phyloP scores from a whole-genome alignment of 2,797 vertebrate genomes.

The Eupleurogrammus muticus region DNA sequence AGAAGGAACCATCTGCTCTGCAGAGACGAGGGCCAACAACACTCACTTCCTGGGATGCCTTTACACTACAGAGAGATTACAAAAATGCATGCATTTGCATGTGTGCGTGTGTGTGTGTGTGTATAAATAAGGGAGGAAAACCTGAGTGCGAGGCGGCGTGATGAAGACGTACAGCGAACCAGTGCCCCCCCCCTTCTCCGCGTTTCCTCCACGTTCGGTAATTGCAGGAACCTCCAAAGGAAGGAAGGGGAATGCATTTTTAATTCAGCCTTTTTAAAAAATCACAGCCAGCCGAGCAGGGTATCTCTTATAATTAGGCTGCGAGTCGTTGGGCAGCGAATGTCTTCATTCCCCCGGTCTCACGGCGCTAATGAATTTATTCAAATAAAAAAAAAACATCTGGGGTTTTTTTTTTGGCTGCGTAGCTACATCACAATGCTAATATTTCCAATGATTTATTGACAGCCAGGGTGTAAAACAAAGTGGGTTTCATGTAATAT shows the following conservation, averaged over 20 bases:
- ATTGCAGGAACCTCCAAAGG: constrained; percentile 64
- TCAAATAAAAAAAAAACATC: constrained; percentile 47
- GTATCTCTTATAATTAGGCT: constrained; percentile 64
- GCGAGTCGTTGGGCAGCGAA: constrained; percentile 43
- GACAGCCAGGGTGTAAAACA: constrained; percentile 49
- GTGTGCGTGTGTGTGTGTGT: neutral
- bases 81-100: neutral
- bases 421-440: neutral
- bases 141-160: constrained; percentile 19
- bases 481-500: constrained; percentile 52
- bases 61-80: constrained; percentile 31
- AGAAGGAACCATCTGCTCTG: constrained; percentile 80
- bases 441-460: constrained; percentile 48
- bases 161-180: constrained; percentile 37
- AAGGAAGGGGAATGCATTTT: constrained; percentile 63
- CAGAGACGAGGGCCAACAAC: constrained; percentile 67
- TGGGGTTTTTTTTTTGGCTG: neutral
- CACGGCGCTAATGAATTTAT: constrained; percentile 65
- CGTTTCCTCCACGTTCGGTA: constrained; percentile 47
- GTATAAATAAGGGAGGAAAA: constrained; percentile 40
- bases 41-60: constrained; percentile 50
- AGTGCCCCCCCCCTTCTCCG: constrained; percentile 13
- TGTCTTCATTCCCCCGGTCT: constrained; percentile 64
- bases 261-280: constrained; percentile 64
- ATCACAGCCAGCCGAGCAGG: constrained; percentile 52